Percentiles rank a stretch among this genome's conserved stretches.
These are phyloP conservation scores for Brachyopa scutellaris DNA, from an alignment of 2,888 invertebrate genomes.

Conservation along the genomic window DNA sequence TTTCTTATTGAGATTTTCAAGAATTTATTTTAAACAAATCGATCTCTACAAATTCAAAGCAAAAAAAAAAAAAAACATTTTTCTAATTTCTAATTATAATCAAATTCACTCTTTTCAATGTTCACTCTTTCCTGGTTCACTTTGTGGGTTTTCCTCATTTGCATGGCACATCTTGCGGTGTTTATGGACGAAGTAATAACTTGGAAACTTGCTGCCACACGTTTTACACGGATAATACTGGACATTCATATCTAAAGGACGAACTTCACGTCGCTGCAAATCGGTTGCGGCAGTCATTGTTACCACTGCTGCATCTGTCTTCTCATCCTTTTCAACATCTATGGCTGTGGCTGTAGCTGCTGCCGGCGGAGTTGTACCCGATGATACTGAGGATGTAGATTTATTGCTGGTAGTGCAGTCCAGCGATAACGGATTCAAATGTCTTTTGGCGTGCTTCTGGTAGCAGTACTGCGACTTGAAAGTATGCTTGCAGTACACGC, in stretches of 20 bases:
- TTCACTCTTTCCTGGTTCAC: slow-evolving; percentile 62
- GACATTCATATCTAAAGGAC: slow-evolving; percentile 88
- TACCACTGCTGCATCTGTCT: slow-evolving; percentile 58
- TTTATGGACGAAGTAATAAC: slow-evolving; percentile 96
- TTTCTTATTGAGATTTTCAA: background rate
- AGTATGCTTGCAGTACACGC: slow-evolving; percentile 89
- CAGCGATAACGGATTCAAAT: slow-evolving; percentile 85
- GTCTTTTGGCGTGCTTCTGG: slow-evolving; percentile 89
- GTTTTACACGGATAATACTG: slow-evolving; percentile 97
- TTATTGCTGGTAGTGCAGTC: slow-evolving; percentile 74
- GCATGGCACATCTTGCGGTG: slow-evolving; percentile 93
- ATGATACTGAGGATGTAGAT: slow-evolving; percentile 55
- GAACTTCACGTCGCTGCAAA: slow-evolving; percentile 84
- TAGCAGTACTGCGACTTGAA: slow-evolving; percentile 94
- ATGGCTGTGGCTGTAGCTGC: slow-evolving; percentile 1
- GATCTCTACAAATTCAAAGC: slow-evolving; percentile 2
- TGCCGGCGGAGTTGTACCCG: slow-evolving; percentile 19
- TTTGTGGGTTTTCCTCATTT: slow-evolving; percentile 77
- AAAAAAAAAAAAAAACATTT: slow-evolving; percentile 11
- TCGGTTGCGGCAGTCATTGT: slow-evolving; percentile 74
- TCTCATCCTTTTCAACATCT: slow-evolving; percentile 45
- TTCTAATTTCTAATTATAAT: slow-evolving; percentile 3
- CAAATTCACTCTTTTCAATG: slow-evolving; percentile 19
- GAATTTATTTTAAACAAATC: slow-evolving; percentile 14
- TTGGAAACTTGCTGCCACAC: slow-evolving; percentile 95